Conservation (phyloP, 2,888 invertebrate genomes). For the Spisula subtruncata region DNA sequence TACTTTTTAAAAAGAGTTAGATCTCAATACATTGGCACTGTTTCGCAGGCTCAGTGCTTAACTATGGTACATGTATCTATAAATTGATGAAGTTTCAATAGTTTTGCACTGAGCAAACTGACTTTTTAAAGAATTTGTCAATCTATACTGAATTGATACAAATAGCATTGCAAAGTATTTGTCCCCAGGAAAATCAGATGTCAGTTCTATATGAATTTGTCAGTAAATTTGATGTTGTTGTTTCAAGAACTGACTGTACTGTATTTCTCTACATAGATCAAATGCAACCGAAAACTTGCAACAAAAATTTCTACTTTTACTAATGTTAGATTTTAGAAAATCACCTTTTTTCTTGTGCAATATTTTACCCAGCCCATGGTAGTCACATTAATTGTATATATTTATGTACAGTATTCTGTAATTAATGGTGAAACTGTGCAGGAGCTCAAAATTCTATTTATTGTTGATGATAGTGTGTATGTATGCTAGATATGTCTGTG, state of each 20-base stretch:
- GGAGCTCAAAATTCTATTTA: slow-evolving; percentile 30
- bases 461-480: slow-evolving; percentile 43
- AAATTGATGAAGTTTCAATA: too few relatives aligned
- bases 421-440: neutral
- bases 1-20: neutral
- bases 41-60: too few relatives aligned
- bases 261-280: neutral
- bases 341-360: slow-evolving; percentile 51
- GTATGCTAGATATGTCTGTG: slow-evolving; percentile 8
- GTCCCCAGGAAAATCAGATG: too few relatives aligned
- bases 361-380: slow-evolving; percentile 55
- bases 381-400: slow-evolving; percentile 65
- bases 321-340: neutral
- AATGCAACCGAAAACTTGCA: neutral
- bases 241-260: too few relatives aligned
- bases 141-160: too few relatives aligned
- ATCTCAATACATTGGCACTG: too few relatives aligned
- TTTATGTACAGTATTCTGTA: slow-evolving; percentile 47
- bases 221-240: too few relatives aligned
- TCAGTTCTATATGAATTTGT: too few relatives aligned
- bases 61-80: too few relatives aligned
- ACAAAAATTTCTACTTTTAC: neutral
- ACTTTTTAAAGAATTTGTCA: too few relatives aligned
- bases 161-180: too few relatives aligned
- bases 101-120: too few relatives aligned